phyloP scores from a whole-genome alignment of 1,140 invertebrate genomes.

The Bombyx mori region ASM3026992v2 NC_085123.1:5606001-5606500 shows the following conservation, averaged over 20 bases:
- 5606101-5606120: constrained; percentile 46
- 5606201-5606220: constrained; percentile 39
- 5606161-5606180: constrained; percentile 24
- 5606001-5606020: constrained; percentile 33
- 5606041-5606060: constrained; percentile 35
- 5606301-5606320: no score
- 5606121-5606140: constrained; percentile 33
- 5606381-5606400: no score
- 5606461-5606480: no score
- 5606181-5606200: constrained; percentile 13
- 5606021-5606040: constrained; percentile 30
- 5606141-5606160: constrained; percentile 32
- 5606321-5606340: no score
- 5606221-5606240: constrained; percentile 37
- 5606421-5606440: no score
- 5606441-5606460: no score
- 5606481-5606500: no score
- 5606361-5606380: no score
- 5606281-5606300: neutral
- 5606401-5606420: no score
- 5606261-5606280: constrained; percentile 15
- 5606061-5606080: constrained; percentile 31
- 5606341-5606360: no score
- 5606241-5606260: constrained; percentile 22
- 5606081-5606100: constrained; percentile 36